phyloP scores from a whole-genome alignment of 2,113 vertebrate genomes.

The Tachycineta bicolor region DNA sequence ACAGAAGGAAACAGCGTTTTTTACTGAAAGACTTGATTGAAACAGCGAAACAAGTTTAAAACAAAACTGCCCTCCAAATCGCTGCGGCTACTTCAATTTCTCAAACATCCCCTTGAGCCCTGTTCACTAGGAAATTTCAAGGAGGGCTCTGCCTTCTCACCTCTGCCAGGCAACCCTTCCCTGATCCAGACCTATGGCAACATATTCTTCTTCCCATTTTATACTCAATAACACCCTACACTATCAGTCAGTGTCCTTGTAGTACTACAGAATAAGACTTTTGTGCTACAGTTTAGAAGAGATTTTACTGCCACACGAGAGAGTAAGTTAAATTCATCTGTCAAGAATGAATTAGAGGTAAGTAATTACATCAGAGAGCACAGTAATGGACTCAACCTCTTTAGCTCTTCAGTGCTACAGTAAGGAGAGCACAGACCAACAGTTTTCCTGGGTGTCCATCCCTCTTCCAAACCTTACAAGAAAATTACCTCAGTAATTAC shows the following conservation, averaged over 20 bases:
- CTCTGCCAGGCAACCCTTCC: neutral
- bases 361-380: neutral
- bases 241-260: rapidly evolving
- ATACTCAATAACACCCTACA: neutral
- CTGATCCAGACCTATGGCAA: neutral
- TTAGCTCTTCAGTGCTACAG: neutral
- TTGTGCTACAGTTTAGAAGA: neutral
- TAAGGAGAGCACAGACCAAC: neutral
- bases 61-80: neutral
- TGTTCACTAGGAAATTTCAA: neutral
- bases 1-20: neutral
- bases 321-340: neutral
- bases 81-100: neutral
- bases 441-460: neutral
- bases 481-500: neutral
- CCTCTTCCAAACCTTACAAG: neutral
- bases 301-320: neutral
- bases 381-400: slow-evolving; percentile 4
- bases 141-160: neutral
- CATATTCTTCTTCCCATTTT: neutral
- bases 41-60: neutral
- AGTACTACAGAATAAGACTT: neutral
- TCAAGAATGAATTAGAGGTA: neutral
- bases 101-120: neutral
- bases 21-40: neutral